Base-by-base conservation (phyloP, 2,888 invertebrate genomes). In the Altica lythri region DNA sequence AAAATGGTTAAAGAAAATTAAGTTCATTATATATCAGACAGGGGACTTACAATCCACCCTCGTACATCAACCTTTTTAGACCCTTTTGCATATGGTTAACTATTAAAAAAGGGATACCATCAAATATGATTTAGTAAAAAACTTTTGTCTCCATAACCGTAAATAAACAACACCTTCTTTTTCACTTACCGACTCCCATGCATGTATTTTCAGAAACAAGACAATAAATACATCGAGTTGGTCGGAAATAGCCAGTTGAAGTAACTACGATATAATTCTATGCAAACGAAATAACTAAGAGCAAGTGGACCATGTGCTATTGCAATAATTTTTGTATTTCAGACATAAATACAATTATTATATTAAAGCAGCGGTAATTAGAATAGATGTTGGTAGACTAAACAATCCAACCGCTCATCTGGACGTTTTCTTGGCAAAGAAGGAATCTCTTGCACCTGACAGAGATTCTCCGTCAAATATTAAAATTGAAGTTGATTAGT, bases 381-480 rank as follows among this genome's bases (percentile, higher is more conserved):
- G 64, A 65, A 60, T 60, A 51, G 65, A 67, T 61, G 67, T 66
- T 62, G 66, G 67, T 67, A 70, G 70, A 70, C 70, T 68, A 70
- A 70, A 70, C 70, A 70, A 68, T 69, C 62, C 59, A 63, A 63
- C 63, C 60, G 65, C 61, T 66, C 64, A 65, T 66, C 63, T 67
- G 57, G 66, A 67, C 66, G 55, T 63, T 66, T 68, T 68, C 66
- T 68, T 68, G 69, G 67, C 66, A 62, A 62, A 57, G 47, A 47
- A 49, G 53, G 53, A 58, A 56, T 60, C 47, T 40, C 53, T 38
- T 61, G 67, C 70, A 70, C 68, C 70, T 70, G 69, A 68, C 61
- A 65, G 17, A 45, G 37, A 19, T 30, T 45, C 38, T 22, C 25
- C 35, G 10, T 42, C 1, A 13, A 34, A 34, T 34, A 16, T 8